Conservation (phyloP, 2,888 invertebrate species). For the Tromatobia lineatoria region DNA sequence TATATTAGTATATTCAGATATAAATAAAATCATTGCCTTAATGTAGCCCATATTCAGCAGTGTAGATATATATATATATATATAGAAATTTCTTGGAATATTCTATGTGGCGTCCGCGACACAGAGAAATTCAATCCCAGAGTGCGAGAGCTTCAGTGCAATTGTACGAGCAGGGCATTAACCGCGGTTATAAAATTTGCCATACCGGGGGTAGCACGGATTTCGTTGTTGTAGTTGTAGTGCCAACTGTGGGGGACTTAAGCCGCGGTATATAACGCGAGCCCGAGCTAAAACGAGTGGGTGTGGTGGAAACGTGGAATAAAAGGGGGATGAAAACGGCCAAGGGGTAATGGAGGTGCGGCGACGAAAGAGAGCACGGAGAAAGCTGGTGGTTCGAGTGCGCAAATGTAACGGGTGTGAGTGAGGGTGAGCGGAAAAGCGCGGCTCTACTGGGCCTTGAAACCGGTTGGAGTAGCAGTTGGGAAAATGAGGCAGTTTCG, state of each 20-base stretch:
- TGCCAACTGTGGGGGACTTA: constrained; percentile 51
- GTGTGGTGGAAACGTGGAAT: constrained; percentile 17
- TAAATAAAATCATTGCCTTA: no score
- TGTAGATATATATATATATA: no score
- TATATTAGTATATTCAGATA: no score
- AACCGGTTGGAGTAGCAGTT: constrained; percentile 64
- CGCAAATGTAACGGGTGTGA: constrained; percentile 26
- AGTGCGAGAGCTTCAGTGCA: constrained; percentile 2
- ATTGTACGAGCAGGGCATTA: constrained; percentile 38
- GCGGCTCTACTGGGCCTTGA: constrained; percentile 45
- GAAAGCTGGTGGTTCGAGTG: constrained; percentile 16
- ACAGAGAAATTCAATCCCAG: constrained; percentile 30
- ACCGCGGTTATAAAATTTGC: constrained; percentile 60
- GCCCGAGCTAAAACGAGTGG: constrained; percentile 6
- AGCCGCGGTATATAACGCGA: constrained; percentile 3
- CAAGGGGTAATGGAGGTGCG: constrained; percentile 21
- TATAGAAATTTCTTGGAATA: background rate
- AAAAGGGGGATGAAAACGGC: constrained; percentile 32
- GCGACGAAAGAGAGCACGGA: constrained; percentile 16
- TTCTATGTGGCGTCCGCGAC: background rate
- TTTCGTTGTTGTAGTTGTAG: constrained; percentile 47
- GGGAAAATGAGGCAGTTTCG: constrained; percentile 71
- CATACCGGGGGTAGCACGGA: constrained; percentile 35
- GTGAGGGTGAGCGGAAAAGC: constrained; percentile 32
- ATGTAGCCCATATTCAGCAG: no score